Base-by-base conservation (phyloP, 2,113 vertebrate genomes). In the Burhinus bistriatus region DNA sequence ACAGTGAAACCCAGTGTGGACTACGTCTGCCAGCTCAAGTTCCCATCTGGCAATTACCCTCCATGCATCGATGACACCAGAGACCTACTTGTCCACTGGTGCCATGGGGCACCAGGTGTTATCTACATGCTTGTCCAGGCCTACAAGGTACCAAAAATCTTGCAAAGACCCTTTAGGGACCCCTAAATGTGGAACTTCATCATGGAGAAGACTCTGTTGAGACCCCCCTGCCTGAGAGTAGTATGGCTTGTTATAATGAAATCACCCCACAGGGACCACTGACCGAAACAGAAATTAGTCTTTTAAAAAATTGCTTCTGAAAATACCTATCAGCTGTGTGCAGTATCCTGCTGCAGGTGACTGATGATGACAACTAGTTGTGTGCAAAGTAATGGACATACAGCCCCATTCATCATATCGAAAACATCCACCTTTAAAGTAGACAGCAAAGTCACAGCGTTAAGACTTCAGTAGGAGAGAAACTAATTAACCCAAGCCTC, bases 71-170 rank as follows among this genome's bases (percentile, higher is more conserved):
- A 98, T 2, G 99, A 99, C 45, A 97, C 94, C 30, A 98, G 99
- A n/a, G 99, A 99, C 96, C 98, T 99, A 12, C 98, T 99, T 29
- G 98, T 99, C 36, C 99, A 99, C 88, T 99, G 99, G 99, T 99
- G 99, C 96, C 99, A 99, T 2, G 99, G 99, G 3, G 98, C 99
- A 14, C 99, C 99, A 0, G 99, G 99, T 4, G 98, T 99, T 1
- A 96, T 99, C 97, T 99, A 99, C 98, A 99, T 99, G 99, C 99
- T 99, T 29, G 52, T 98, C 90, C 99, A 99, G 97, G 99, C 99
- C 12, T 98, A 99, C 95, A 99, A 98, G 99, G 99, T 99, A 97
- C 66, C 27, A 40, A 57, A 81, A 45, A 72, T 45, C 34, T 71
- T 77, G 45, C 29, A 64, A 4, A 90, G 11, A 51, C 45, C 54